Percentiles rank a stretch among this genome's conserved stretches.
Evolutionary conservation across 2,888 invertebrate genomes (phyloP).

Genomic region (Andrena trimmerana): DNA sequence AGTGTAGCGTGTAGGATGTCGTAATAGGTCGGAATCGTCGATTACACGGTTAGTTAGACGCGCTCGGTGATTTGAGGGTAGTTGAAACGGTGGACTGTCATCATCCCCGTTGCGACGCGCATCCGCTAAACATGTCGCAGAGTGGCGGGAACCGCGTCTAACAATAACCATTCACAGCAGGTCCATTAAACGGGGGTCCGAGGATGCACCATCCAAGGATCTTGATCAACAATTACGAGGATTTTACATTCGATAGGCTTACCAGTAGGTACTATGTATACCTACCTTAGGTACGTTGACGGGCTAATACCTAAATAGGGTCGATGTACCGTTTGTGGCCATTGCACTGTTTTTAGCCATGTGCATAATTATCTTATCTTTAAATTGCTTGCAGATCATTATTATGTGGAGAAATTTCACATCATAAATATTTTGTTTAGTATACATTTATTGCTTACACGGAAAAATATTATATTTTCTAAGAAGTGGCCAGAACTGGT

Average conservation of each 20-base stretch:
- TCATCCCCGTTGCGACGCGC: constrained; percentile 57
- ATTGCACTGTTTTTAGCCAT: too few relatives aligned
- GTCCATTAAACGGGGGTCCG: constrained; percentile 36
- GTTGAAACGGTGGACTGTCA: constrained; percentile 72
- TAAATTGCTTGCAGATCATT: too few relatives aligned
- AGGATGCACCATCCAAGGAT: not conserved
- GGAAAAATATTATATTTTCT: too few relatives aligned
- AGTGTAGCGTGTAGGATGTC: constrained; percentile 59
- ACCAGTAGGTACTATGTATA: not conserved
- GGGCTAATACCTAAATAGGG: too few relatives aligned
- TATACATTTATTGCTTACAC: too few relatives aligned
- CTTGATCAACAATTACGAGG: not conserved
- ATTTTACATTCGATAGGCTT: not conserved
- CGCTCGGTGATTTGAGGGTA: constrained; percentile 82
- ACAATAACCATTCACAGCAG: constrained; percentile 18
- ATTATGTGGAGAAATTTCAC: too few relatives aligned
- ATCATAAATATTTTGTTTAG: too few relatives aligned
- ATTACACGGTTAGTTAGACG: constrained; percentile 84
- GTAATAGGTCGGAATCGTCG: constrained; percentile 81
- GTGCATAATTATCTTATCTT: too few relatives aligned
- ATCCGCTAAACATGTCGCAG: constrained; percentile 38
- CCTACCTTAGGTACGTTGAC: too few relatives aligned
- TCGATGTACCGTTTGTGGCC: too few relatives aligned
- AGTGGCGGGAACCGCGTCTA: constrained; percentile 28
- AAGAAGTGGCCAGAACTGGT: too few relatives aligned